These are phyloP conservation scores for Diploptera punctata DNA, from an alignment of 2,888 invertebrate species.

Conservation along the genomic window DNA sequence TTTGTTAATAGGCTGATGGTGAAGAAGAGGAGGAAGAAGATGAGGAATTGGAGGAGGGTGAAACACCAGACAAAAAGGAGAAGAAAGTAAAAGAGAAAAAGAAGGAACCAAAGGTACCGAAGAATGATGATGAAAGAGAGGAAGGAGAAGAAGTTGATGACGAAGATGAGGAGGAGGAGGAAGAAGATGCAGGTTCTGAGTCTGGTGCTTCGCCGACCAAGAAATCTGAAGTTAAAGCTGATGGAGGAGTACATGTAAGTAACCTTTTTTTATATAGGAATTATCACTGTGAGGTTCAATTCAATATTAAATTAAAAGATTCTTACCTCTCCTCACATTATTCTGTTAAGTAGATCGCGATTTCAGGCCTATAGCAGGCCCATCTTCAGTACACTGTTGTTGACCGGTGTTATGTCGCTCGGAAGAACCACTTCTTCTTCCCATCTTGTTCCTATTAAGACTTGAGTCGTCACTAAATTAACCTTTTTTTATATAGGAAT, in stretches of 20 bases:
- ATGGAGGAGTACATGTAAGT: conserved; percentile 38
- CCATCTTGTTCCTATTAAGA: no score
- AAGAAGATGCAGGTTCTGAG: conserved; percentile 26
- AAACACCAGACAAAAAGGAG: conserved; percentile 40
- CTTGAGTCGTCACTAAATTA: no score
- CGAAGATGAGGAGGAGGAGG: conserved; percentile 39
- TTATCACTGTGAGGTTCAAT: no score
- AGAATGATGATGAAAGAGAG: conserved; percentile 27
- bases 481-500: no score
- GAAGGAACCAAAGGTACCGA: conserved; percentile 21
- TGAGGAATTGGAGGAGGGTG: conserved; percentile 37
- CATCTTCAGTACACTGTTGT: no score
- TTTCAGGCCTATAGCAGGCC: no score
- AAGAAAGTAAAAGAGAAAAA: conserved; percentile 36
- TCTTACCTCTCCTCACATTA: no score
- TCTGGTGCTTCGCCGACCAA: conserved; percentile 22
- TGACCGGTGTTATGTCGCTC: no score
- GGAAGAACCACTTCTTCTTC: no score
- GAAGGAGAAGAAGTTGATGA: conserved; percentile 31
- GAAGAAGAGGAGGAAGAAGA: conserved; percentile 27
- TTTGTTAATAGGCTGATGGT: conserved; percentile 5
- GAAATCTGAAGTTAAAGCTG: conserved; percentile 31
- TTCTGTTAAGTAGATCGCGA: no score
- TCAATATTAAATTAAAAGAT: no score
- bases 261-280: no score